Evolutionary conservation across 35 echinoderm and acorn worm species (phyloP), one percentile per base, ranked within the genome.

Genomic region (Acanthaster planci): DNA sequence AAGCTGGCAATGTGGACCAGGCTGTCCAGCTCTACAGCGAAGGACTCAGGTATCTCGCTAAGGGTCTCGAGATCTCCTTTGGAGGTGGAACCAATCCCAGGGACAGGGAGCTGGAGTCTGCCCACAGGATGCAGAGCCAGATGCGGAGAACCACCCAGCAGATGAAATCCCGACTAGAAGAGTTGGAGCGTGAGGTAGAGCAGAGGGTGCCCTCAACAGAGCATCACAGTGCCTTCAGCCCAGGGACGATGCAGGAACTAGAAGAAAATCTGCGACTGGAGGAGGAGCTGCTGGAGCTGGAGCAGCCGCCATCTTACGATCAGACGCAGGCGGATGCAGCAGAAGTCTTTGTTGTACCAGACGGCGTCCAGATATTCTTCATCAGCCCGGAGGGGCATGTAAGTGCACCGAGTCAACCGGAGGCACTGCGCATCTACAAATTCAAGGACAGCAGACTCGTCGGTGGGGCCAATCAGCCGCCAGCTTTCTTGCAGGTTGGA

Each of bases 401-500:
- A 0, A 94, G 91, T 75, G 89, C 91, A 22, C 95, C 92, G 0
- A 98, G 95, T 39, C 42, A 82, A 1, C 92, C 92, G 30, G 89
- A 87, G 21, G 82, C 84, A 39, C 76, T 97, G 26, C 82, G 85
- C 38, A 83, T 97, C 36, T 97, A 90, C 44, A 86, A 88, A 50
- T 97, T 97, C 51, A 67, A 85, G 16, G 85, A 97, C 27, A 84
- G 85, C 35, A 51, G 60, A 34, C 86, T 67, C 52, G 75, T 50
- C 21, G 42, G 76, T 1, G 76, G 68, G 23, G 55, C 78, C 23
- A 59, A 85, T n/a, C 86, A 97, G 83, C 95, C 95, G 5, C 95
- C 95, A 55, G 95, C 95, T 1, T 97, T 97, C 57, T 52, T 97
- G 54, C 95, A 97, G 72, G 91, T 97, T 16, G 84, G 80, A 21